phyloP scores from a whole-genome alignment of 2,888 invertebrate genomes.

The Temnothorax rugatulus region DNA sequence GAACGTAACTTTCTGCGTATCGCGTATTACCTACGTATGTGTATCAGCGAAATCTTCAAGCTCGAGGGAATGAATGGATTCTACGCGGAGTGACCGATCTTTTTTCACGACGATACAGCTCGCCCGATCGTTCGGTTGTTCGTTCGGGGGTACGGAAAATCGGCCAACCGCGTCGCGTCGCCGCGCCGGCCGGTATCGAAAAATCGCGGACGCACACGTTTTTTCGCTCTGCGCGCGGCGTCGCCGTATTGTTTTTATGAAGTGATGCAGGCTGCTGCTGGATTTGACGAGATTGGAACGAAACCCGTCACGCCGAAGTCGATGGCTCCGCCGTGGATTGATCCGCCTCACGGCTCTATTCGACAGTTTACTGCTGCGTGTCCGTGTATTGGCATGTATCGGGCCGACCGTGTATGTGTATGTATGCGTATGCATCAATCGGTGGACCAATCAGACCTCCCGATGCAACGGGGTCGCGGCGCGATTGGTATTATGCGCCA shows the following conservation, averaged over 20 bases:
- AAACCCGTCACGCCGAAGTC: conserved; percentile 69
- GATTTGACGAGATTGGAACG: conserved; percentile 69
- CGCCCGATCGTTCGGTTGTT: not conserved
- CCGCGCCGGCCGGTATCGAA: conserved; percentile 36
- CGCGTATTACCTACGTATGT: not conserved
- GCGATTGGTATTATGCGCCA: conserved; percentile 74
- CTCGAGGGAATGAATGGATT: conserved; percentile 19
- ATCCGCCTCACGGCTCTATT: conserved; percentile 69
- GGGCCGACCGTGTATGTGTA: not conserved
- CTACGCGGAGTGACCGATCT: not conserved
- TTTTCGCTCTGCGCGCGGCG: conserved; percentile 25
- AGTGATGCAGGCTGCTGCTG: conserved; percentile 50
- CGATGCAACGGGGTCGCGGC: conserved; percentile 66
- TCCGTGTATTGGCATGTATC: not conserved
- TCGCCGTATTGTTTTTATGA: conserved; percentile 54
- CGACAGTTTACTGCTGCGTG: conserved; percentile 51
- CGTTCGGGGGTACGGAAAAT: conserved; percentile 29
- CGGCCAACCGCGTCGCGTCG: conserved; percentile 34
- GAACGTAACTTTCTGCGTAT: not conserved
- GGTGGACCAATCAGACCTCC: conserved; percentile 67
- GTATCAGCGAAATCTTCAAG: not conserved
- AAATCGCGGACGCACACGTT: conserved; percentile 35
- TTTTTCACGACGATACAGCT: conserved; percentile 6
- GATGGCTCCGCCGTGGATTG: conserved; percentile 71
- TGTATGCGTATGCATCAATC: not conserved